Conservation (phyloP, 2,113 vertebrate genomes). For the Embiotoca jacksoni region DNA sequence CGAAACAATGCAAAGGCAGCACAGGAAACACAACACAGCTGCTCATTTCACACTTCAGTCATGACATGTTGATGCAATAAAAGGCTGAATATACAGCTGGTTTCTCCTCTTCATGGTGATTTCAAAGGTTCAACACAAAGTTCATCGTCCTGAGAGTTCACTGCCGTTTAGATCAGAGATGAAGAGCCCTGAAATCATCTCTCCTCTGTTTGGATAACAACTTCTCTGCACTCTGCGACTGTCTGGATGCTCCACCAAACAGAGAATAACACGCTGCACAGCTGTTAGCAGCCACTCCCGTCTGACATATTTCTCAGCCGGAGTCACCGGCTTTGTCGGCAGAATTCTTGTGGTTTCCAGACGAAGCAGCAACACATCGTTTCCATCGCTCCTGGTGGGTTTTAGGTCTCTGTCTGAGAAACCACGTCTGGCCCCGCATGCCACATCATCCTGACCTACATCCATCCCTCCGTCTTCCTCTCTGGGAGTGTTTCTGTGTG, state of each 20-base stretch:
- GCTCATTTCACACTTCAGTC: conserved; percentile 29
- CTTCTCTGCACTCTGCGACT: conserved; percentile 19
- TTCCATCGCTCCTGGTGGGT: conserved; percentile 60
- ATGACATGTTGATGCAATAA: conserved; percentile 8
- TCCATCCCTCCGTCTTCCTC: conserved; percentile 37
- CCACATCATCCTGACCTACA: conserved; percentile 71
- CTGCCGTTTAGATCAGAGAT: conserved; percentile 11
- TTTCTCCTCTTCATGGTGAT: too few relatives aligned
- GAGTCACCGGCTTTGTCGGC: conserved; percentile 66
- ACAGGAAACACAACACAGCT: conserved; percentile 36
- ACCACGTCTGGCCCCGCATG: conserved; percentile 62
- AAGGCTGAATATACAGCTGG: conserved; percentile 3
- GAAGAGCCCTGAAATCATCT: not conserved
- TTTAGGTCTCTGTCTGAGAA: conserved; percentile 69
- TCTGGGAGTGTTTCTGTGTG: conserved; percentile 43
- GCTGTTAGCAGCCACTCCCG: conserved; percentile 56
- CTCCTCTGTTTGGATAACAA: not conserved
- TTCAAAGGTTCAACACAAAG: too few relatives aligned
- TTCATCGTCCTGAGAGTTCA: too few relatives aligned
- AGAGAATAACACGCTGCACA: conserved; percentile 53
- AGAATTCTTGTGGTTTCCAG: conserved; percentile 71
- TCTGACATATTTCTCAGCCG: conserved; percentile 57
- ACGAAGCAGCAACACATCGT: conserved; percentile 67
- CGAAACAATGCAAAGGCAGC: conserved; percentile 12
- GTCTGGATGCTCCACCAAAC: conserved; percentile 12